Conservation (phyloP, 2,888 invertebrate species). For the Amphimallon solstitiale region DNA sequence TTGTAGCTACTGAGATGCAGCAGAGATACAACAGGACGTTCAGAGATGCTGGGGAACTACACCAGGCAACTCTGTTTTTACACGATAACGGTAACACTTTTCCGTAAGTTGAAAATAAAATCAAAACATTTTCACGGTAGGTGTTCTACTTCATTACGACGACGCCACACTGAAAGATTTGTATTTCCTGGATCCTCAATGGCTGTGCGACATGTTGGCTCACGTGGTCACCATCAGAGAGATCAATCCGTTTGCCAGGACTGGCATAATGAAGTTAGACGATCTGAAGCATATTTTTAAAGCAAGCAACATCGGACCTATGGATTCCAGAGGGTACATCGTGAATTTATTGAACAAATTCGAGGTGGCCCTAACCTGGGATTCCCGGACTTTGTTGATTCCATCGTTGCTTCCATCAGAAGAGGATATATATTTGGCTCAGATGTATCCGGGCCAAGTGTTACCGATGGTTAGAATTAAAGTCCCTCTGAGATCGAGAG, state of each 20-base stretch:
- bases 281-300: slow-evolving; percentile 94
- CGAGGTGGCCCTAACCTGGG: slow-evolving; percentile 97
- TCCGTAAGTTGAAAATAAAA: not conserved
- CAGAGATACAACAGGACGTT: slow-evolving; percentile 77
- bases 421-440: slow-evolving; percentile 70
- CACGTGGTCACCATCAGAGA: slow-evolving; percentile 97
- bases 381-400: slow-evolving; percentile 87
- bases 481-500: slow-evolving; percentile 72
- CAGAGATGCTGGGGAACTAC: slow-evolving; percentile 89
- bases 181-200: slow-evolving; percentile 97
- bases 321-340: slow-evolving; percentile 80
- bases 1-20: slow-evolving; percentile 73
- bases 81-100: slow-evolving; percentile 88
- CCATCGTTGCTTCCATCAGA: slow-evolving; percentile 90
- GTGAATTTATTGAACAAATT: slow-evolving; percentile 94
- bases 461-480: slow-evolving; percentile 64
- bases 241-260: slow-evolving; percentile 93
- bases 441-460: slow-evolving; percentile 60
- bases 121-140: slow-evolving; percentile 60
- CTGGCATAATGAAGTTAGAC: slow-evolving; percentile 93
- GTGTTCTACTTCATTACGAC: slow-evolving; percentile 92
- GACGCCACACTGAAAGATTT: slow-evolving; percentile 93
- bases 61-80: slow-evolving; percentile 95
- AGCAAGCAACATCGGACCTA: slow-evolving; percentile 80
- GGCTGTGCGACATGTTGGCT: slow-evolving; percentile 97